Percentiles rank a stretch among this genome's conserved stretches.
These are phyloP conservation scores for Nothobranchius furzeri DNA, from an alignment of 2,113 vertebrate genomes.

Conservation along the genomic window DNA sequence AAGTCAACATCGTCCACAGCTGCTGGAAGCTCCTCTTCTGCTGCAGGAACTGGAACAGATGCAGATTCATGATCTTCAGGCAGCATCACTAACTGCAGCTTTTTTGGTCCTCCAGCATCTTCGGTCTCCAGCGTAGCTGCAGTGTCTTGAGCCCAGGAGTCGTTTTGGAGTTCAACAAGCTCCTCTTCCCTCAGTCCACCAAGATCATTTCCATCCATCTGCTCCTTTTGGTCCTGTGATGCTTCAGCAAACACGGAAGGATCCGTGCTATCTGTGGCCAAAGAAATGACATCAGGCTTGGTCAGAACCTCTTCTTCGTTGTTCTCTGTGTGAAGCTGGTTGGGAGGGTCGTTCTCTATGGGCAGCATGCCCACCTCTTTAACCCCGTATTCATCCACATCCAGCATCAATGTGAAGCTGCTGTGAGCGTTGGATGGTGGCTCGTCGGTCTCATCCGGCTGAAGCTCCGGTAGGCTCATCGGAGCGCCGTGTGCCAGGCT, in stretches of 20 bases:
- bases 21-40: conserved; percentile 46
- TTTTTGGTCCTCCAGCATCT: not conserved
- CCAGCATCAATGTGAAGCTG: conserved; percentile 89
- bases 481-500: conserved; percentile 72
- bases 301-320: conserved; percentile 5
- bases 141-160: conserved; percentile 19
- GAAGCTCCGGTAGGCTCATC: conserved; percentile 68
- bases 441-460: conserved; percentile 69
- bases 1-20: not conserved
- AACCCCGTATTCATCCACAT: conserved; percentile 80
- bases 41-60: conserved; percentile 1
- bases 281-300: conserved; percentile 37
- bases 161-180: not conserved
- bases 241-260: conserved; percentile 2
- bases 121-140: conserved; percentile 5
- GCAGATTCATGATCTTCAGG: conserved; percentile 21
- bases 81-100: conserved; percentile 1
- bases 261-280: conserved; percentile 35
- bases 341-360: conserved; percentile 34
- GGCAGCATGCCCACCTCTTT: conserved; percentile 25
- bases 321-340: conserved; percentile 5
- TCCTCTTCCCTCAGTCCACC: conserved; percentile 1
- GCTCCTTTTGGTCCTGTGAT: conserved; percentile 33
- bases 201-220: conserved; percentile 57
- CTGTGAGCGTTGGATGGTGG: conserved; percentile 68